These are phyloP conservation scores for Scomber scombrus DNA, from an alignment of 2,113 vertebrate genomes.

Conservation along the genomic window DNA sequence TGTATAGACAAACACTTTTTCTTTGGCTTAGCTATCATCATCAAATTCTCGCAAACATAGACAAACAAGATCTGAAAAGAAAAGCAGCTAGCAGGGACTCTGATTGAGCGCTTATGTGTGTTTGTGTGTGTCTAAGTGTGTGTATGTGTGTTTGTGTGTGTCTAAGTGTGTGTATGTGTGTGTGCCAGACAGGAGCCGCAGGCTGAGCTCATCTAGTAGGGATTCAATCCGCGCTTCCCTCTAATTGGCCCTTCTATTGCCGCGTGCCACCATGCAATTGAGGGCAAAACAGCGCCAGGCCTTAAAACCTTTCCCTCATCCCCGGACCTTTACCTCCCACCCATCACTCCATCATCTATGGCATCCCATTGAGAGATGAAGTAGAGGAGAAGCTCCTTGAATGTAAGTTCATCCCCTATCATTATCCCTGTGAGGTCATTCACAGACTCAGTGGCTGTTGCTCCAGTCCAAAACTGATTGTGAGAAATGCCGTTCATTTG, in stretches of 20 bases:
- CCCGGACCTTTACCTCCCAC: constrained; percentile 18
- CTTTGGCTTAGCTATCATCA: not conserved
- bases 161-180: not conserved
- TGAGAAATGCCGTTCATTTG: constrained; percentile 59
- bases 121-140: constrained; percentile 12
- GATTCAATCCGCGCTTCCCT: constrained; percentile 54
- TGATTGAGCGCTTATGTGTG: constrained; percentile 3
- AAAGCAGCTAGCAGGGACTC: constrained; percentile 17
- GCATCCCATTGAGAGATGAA: constrained; percentile 20
- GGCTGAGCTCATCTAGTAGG: constrained; percentile 59
- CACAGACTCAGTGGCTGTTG: constrained; percentile 3
- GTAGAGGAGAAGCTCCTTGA: constrained; percentile 38
- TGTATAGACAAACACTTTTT: constrained; percentile 24
- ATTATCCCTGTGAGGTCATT: constrained; percentile 75
- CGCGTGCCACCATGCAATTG: constrained; percentile 52
- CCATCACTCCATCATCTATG: constrained; percentile 60
- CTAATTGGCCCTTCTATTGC: constrained; percentile 66
- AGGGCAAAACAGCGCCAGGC: constrained; percentile 52
- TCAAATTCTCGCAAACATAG: constrained; percentile 33
- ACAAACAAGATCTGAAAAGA: constrained; percentile 5
- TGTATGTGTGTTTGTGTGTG: too few relatives aligned
- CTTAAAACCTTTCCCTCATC: constrained; percentile 35
- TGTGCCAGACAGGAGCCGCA: constrained; percentile 61
- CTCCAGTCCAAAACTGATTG: constrained; percentile 41
- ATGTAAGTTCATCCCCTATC: constrained; percentile 55